These are phyloP conservation scores for Elmis aenea DNA, from an alignment of 2,888 invertebrate species.

Conservation along the genomic window DNA sequence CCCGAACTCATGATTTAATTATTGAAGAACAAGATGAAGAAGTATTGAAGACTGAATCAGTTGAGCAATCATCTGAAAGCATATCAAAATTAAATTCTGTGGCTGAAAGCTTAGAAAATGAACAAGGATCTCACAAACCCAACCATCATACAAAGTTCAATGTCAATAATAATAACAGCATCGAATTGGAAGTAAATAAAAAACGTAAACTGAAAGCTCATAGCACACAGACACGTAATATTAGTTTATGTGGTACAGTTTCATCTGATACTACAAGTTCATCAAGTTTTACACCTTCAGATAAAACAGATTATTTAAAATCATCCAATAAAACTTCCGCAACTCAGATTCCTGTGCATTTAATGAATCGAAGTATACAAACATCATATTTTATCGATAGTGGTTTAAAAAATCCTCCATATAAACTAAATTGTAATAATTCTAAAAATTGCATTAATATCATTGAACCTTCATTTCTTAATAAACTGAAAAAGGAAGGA, in stretches of 20 bases:
- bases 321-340: conserved; percentile 12
- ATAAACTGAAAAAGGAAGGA: conserved; percentile 53
- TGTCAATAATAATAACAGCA: conserved; percentile 51
- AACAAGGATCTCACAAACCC: conserved; percentile 6
- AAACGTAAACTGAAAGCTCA: conserved; percentile 24
- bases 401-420: conserved; percentile 35
- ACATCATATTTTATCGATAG: conserved; percentile 54
- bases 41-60: conserved; percentile 49
- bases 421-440: conserved; percentile 29
- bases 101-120: conserved; percentile 31
- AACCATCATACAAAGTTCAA: conserved; percentile 31
- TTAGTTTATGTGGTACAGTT: conserved; percentile 19
- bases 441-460: conserved; percentile 53
- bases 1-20: conserved; percentile 49
- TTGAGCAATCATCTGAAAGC: conserved; percentile 48
- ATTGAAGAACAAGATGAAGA: conserved; percentile 53
- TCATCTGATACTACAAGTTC: conserved; percentile 24
- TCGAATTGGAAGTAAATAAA: conserved; percentile 38
- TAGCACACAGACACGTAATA: conserved; percentile 30
- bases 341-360: conserved; percentile 47
- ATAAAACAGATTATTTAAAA: conserved; percentile 5
- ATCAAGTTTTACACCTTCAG: conserved; percentile 12
- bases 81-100: conserved; percentile 43
- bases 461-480: conserved; percentile 65
- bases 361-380: conserved; percentile 71